Evolutionary conservation across 2,888 invertebrate genomes (phyloP).

Genomic region (Dioctria linearis): DNA sequence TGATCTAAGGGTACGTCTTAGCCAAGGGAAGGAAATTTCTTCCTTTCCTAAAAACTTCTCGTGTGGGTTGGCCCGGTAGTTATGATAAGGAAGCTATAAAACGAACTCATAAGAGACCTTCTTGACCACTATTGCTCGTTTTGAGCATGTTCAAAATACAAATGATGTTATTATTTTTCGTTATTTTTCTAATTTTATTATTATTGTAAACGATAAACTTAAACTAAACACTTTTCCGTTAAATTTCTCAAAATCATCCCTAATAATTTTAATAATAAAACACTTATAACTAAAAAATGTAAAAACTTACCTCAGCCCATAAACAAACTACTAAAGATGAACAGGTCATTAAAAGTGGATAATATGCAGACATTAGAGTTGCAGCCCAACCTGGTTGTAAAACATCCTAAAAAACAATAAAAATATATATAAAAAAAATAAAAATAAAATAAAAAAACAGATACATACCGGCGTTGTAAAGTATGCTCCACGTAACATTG

Average conservation of each 20-base stretch:
- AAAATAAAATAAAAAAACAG: not conserved
- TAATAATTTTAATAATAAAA: not conserved
- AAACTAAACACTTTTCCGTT: conserved; percentile 3
- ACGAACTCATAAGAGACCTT: too few species aligned
- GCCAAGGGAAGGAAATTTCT: too few species aligned
- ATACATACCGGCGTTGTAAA: conserved; percentile 88
- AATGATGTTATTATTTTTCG: too few species aligned
- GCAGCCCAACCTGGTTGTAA: conserved; percentile 89
- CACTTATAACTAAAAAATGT: conserved; percentile 16
- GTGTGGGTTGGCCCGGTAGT: too few species aligned
- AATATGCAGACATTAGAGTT: conserved; percentile 90
- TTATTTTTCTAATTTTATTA: too few species aligned
- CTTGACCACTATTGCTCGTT: too few species aligned
- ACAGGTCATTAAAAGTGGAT: conserved; percentile 89
- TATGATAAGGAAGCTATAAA: too few species aligned
- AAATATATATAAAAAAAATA: conserved; percentile 7
- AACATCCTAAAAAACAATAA: conserved; percentile 76
- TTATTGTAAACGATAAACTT: not conserved
- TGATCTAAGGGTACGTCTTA: too few species aligned
- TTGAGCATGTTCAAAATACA: too few species aligned
- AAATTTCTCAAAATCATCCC: not conserved
- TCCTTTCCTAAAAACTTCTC: too few species aligned
- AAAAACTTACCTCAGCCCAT: conserved; percentile 88
- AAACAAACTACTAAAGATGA: conserved; percentile 93
- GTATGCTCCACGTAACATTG: conserved; percentile 88